A percentile compares a stretch with the other conserved stretches of the same genome.
Evolutionary conservation across 1,140 invertebrate genomes (phyloP).

Genomic region (Globodera rostochiensis): DNA sequence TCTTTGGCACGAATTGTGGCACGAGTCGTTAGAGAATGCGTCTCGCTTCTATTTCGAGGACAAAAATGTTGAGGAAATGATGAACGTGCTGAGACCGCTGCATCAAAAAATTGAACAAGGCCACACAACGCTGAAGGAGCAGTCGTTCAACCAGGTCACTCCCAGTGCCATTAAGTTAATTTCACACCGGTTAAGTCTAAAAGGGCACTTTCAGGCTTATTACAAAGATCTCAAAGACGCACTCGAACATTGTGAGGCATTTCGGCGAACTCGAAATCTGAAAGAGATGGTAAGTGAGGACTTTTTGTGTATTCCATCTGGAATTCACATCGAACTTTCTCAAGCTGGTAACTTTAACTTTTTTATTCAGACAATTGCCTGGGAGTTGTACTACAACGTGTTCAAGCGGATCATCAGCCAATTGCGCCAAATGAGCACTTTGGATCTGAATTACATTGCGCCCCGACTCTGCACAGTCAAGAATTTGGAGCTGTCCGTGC

Average conservation of each 20-base stretch:
- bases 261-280: conserved; percentile 80
- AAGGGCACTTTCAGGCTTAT: conserved; percentile 72
- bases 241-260: conserved; percentile 85
- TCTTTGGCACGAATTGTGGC: conserved; percentile 93
- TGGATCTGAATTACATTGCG: conserved; percentile 91
- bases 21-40: conserved; percentile 96
- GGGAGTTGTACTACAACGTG: conserved; percentile 94
- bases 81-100: conserved; percentile 88
- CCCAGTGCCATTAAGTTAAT: neutral
- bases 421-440: conserved; percentile 75
- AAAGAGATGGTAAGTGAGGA: conserved; percentile 81
- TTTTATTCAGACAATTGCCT: conserved; percentile 73
- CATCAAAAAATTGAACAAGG: conserved; percentile 90
- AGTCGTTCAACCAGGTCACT: conserved; percentile 81
- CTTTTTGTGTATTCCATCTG: neutral
- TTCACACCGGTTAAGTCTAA: neutral
- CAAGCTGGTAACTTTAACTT: neutral
- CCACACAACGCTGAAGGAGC: conserved; percentile 90
- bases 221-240: conserved; percentile 89
- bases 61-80: conserved; percentile 87
- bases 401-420: conserved; percentile 91
- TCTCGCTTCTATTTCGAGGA: conserved; percentile 88
- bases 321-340: no score
- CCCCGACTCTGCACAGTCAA: conserved; percentile 84
- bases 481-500: conserved; percentile 89